Evolutionary conservation across 2,888 invertebrate species (phyloP).

Genomic region (Cyaniris semiargus): DNA sequence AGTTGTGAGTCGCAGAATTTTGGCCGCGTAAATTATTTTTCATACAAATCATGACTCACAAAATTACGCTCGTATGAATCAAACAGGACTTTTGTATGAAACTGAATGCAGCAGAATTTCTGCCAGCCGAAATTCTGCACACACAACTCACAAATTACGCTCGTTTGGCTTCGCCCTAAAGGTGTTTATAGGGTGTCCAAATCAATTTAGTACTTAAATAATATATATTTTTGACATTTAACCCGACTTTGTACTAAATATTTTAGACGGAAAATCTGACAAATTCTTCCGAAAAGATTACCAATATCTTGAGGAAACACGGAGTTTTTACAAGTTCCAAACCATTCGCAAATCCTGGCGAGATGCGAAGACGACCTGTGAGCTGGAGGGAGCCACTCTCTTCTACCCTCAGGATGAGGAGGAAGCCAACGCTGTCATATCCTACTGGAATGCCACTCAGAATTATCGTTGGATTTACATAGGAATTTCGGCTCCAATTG

Average conservation of each 20-base stretch:
- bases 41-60: too few species aligned
- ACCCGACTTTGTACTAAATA: background rate
- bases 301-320: conserved; percentile 49
- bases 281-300: conserved; percentile 65
- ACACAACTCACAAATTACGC: too few species aligned
- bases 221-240: too few species aligned
- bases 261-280: conserved; percentile 55
- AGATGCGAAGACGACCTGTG: conserved; percentile 55
- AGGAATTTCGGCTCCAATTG: conserved; percentile 52
- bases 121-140: too few species aligned
- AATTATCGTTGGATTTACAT: conserved; percentile 47
- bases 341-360: conserved; percentile 54
- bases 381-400: conserved; percentile 56
- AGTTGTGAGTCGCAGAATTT: too few species aligned
- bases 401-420: conserved; percentile 58
- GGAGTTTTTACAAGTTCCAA: conserved; percentile 65
- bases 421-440: conserved; percentile 51
- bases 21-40: too few species aligned
- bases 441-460: conserved; percentile 49
- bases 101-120: too few species aligned
- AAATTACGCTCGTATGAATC: too few species aligned
- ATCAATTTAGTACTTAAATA: too few species aligned
- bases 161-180: too few species aligned
- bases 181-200: too few species aligned
- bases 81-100: too few species aligned